A percentile compares a stretch with the other conserved stretches of the same genome.
Evolutionary conservation across 2,113 vertebrate species (phyloP).

Genomic region (Amphiprion ocellaris): DNA sequence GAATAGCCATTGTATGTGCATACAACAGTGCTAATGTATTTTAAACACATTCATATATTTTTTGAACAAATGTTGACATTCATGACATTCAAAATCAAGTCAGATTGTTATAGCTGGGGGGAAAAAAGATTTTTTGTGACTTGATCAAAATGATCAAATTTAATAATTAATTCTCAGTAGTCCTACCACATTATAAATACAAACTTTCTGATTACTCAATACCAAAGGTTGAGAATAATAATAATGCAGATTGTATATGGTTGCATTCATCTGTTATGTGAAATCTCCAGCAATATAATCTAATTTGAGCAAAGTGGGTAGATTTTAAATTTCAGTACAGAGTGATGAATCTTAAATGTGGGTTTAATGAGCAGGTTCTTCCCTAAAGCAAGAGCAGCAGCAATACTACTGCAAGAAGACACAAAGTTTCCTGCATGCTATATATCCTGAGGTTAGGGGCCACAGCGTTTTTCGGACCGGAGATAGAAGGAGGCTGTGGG

Average conservation of each 20-base stretch:
- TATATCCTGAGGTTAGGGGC: conserved; percentile 31
- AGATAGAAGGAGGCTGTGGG: conserved; percentile 53
- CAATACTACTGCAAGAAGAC: conserved; percentile 9
- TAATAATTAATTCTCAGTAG: not conserved
- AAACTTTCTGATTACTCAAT: no score
- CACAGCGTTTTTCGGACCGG: conserved; percentile 37
- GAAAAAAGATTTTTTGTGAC: no score
- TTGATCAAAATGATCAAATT: no score
- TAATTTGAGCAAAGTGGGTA: no score
- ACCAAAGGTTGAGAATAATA: no score
- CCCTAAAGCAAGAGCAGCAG: conserved; percentile 2
- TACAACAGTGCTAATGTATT: no score
- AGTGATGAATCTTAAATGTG: not conserved
- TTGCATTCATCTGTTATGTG: no score
- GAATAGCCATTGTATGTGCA: not conserved
- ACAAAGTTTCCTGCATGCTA: conserved; percentile 22
- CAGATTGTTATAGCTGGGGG: not conserved
- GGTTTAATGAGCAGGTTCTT: not conserved
- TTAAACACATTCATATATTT: not conserved
- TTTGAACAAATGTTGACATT: not conserved
- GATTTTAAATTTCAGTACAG: no score
- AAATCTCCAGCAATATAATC: no score
- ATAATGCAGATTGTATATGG: no score
- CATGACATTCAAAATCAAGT: not conserved
- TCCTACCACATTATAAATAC: no score